Evolutionary conservation across 2,797 vertebrate species (phyloP).

Genomic region (Dryobates pubescens): DNA sequence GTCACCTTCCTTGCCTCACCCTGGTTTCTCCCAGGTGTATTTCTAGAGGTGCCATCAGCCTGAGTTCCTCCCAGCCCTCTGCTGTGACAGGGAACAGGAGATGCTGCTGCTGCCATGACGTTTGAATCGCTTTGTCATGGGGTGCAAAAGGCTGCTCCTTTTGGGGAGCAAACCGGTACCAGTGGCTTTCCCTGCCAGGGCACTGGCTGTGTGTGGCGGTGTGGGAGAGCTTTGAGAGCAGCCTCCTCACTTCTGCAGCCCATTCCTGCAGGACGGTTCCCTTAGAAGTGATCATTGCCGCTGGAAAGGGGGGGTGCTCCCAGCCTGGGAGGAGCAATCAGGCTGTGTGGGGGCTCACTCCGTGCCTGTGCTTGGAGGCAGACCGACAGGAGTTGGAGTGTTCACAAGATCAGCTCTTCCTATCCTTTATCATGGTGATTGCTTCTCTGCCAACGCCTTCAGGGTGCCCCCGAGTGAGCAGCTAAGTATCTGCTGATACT

Average conservation of each 20-base stretch:
- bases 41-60: neutral
- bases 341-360: neutral
- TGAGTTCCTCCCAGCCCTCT: neutral
- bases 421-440: neutral
- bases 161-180: neutral
- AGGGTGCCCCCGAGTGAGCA: neutral
- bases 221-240: neutral
- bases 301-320: neutral
- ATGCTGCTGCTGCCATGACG: neutral
- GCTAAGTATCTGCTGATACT: neutral
- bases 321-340: neutral
- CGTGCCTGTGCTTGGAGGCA: neutral
- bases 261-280: neutral
- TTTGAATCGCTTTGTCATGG: neutral
- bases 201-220: neutral
- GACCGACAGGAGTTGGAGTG: neutral
- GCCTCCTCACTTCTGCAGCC: neutral
- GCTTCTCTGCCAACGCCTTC: neutral
- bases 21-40: neutral
- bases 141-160: neutral
- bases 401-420: neutral
- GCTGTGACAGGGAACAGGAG: neutral
- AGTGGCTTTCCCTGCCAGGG: rapidly evolving
- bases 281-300: neutral
- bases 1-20: neutral